Conservation (phyloP, 2,113 vertebrate species). For the Fulica atra region DNA sequence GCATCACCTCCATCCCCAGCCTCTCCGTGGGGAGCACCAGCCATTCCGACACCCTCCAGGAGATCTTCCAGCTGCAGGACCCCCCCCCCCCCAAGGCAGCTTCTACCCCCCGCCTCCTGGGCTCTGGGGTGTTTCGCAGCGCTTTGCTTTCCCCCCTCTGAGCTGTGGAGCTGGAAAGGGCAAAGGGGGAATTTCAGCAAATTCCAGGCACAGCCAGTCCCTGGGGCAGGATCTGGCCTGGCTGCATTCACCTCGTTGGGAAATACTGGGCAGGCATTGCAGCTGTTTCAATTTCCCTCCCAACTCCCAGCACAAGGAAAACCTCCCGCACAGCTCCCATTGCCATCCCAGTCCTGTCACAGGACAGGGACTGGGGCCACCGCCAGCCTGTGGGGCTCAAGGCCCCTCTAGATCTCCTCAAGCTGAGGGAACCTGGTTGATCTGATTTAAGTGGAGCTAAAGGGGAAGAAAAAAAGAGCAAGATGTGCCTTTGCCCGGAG, state of each 20-base stretch:
- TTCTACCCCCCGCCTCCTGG: rapidly evolving
- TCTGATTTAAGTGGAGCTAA: not conserved
- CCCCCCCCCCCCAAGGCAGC: rapidly evolving
- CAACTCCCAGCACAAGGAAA: rapidly evolving
- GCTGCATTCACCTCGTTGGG: not conserved
- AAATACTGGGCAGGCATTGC: conserved; percentile 29
- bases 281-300: not conserved
- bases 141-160: not conserved
- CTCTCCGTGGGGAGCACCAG: not conserved
- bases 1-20: not conserved
- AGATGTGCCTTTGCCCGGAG: not conserved
- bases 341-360: not conserved
- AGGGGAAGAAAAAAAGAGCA: rapidly evolving
- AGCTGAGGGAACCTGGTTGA: not conserved
- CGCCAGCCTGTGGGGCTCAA: rapidly evolving
- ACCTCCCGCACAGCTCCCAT: not conserved
- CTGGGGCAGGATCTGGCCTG: conserved; percentile 6
- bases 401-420: not conserved
- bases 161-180: not conserved
- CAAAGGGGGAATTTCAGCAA: conserved; percentile 36
- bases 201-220: conserved; percentile 24
- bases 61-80: rapidly evolving
- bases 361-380: not conserved
- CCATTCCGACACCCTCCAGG: rapidly evolving
- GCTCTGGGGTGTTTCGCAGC: not conserved